Percentiles rank a stretch among this genome's conserved stretches.
phyloP scores from a whole-genome alignment of 2,888 invertebrate genomes.

The Antheraea assamensis region DNA sequence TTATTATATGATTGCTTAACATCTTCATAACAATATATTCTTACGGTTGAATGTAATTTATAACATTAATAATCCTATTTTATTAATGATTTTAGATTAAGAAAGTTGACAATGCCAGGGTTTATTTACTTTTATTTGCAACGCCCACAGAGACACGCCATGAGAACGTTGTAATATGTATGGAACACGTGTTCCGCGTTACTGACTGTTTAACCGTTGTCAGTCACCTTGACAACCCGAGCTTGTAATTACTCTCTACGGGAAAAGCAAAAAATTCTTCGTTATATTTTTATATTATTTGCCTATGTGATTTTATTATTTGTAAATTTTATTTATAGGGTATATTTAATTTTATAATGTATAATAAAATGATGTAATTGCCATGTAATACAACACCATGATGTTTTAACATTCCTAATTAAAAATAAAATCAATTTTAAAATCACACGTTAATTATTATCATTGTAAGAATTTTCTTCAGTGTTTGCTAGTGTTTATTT shows the following conservation, averaged over 20 bases:
- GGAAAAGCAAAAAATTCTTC: not conserved
- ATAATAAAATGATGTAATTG: not conserved
- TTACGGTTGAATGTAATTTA: not conserved
- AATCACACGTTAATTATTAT: not conserved
- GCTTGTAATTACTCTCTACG: conserved; percentile 2
- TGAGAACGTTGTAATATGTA: not conserved
- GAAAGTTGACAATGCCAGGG: not conserved
- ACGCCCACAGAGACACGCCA: not conserved
- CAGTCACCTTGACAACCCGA: not conserved
- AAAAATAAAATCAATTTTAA: not conserved
- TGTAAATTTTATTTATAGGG: not conserved
- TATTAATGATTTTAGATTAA: not conserved
- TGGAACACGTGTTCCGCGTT: not conserved
- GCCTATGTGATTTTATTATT: not conserved
- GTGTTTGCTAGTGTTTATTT: conserved; percentile 4
- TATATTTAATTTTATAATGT: not conserved
- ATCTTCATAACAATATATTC: not conserved
- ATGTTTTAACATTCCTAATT: not conserved
- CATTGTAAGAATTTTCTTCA: not conserved
- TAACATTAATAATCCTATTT: not conserved
- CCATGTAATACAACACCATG: not conserved
- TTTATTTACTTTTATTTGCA: not conserved
- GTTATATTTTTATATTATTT: conserved; percentile 8
- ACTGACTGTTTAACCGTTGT: not conserved
- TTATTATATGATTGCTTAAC: not conserved